Percentiles rank a stretch among this genome's conserved stretches.
phyloP scores from a whole-genome alignment of 2,797 vertebrate species.

The Clarias pachynema region DNA sequence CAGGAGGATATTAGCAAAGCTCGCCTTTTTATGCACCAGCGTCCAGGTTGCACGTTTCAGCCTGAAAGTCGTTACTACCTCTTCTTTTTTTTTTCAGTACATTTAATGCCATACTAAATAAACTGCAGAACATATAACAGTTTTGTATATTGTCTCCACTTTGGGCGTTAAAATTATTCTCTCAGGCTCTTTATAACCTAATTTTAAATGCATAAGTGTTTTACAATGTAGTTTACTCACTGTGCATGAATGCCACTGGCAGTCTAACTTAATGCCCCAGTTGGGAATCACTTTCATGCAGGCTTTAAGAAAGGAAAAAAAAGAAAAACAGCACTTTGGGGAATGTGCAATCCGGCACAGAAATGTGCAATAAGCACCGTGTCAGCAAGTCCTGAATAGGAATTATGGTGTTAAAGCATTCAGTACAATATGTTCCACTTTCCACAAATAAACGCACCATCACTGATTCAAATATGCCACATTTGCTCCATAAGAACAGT shows the following conservation, averaged over 20 bases:
- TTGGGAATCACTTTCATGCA: background rate
- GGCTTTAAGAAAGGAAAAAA: conserved; percentile 7
- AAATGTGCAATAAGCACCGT: background rate
- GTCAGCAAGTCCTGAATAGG: conserved; percentile 27
- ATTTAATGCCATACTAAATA: background rate
- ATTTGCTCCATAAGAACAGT: background rate
- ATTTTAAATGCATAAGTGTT: background rate
- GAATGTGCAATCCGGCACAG: background rate
- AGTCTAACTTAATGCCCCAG: conserved; percentile 3
- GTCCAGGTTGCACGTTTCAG: background rate
- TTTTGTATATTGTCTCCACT: background rate
- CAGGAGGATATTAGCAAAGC: background rate
- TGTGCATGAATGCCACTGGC: conserved; percentile 1
- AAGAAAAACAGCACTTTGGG: conserved; percentile 11
- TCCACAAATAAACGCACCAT: background rate
- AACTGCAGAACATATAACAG: too few species aligned
- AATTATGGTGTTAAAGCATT: conserved; percentile 5
- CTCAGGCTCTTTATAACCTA: background rate
- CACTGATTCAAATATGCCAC: background rate
- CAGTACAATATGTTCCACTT: conserved; percentile 5
- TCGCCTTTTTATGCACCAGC: background rate
- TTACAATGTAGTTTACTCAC: background rate
- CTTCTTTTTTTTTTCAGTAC: background rate
- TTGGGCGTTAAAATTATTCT: background rate
- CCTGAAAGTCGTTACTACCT: background rate